Percentiles rank a stretch among this genome's conserved stretches.
Conservation (phyloP, 2,797 vertebrate species). For the Leucoraja ocellata region DNA sequence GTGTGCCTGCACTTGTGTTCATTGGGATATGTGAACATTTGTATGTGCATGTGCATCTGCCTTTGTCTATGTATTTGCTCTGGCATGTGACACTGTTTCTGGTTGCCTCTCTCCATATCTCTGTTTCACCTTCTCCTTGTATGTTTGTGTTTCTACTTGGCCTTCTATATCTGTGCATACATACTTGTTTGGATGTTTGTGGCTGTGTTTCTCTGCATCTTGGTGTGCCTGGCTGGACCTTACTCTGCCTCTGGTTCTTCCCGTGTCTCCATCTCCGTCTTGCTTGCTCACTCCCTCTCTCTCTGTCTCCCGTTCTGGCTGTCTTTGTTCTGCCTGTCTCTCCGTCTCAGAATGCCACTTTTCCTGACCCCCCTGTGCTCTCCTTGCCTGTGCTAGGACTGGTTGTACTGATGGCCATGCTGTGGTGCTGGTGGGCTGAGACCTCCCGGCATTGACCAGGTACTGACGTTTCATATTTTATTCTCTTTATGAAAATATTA, state of each 20-base stretch:
- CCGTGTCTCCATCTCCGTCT: background rate
- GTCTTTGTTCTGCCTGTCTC: slow-evolving; percentile 43
- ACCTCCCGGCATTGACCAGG: slow-evolving; percentile 78
- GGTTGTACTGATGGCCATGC: slow-evolving; percentile 81
- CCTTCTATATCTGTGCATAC: background rate
- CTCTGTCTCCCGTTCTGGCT: slow-evolving; percentile 37
- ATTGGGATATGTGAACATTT: too few relatives aligned
- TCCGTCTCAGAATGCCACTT: slow-evolving; percentile 64
- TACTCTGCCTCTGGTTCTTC: slow-evolving; percentile 2
- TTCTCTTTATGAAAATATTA: slow-evolving; percentile 35
- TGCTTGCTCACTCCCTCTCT: background rate
- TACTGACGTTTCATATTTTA: slow-evolving; percentile 64
- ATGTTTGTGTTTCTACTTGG: background rate
- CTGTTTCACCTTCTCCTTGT: background rate
- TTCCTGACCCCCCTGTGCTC: slow-evolving; percentile 69
- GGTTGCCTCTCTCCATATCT: slow-evolving; percentile 26
- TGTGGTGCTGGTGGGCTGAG: slow-evolving; percentile 91
- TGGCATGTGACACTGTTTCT: slow-evolving; percentile 31
- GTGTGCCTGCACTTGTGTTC: too few relatives aligned
- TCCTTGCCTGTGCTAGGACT: slow-evolving; percentile 80
- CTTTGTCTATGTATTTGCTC: background rate
- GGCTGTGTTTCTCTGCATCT: background rate
- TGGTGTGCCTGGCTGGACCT: background rate
- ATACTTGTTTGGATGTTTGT: background rate
- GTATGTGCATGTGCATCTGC: background rate